phyloP scores from a whole-genome alignment of 2,113 vertebrate genomes.

The Antechinus stuartii region DNA sequence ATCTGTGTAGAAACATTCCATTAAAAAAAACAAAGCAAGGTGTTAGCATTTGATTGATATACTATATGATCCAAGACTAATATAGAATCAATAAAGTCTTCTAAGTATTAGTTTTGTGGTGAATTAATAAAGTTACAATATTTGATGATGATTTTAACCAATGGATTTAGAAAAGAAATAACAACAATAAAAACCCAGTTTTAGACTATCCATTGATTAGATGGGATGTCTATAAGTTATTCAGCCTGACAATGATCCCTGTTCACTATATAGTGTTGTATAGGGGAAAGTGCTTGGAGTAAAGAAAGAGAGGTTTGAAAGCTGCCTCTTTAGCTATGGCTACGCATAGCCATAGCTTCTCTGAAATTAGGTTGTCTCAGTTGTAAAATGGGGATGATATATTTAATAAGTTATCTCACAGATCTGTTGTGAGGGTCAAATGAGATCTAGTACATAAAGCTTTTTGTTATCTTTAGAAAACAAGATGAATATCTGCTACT shows the following conservation, averaged over 20 bases:
- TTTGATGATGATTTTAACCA: conserved; percentile 65
- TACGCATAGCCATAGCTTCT: neutral
- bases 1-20: neutral
- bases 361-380: neutral
- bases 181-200: neutral
- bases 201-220: neutral
- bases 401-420: neutral
- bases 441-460: neutral
- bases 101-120: conserved; percentile 60
- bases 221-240: neutral
- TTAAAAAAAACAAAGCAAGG: conserved; percentile 54
- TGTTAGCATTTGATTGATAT: conserved; percentile 44
- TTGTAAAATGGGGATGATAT: neutral
- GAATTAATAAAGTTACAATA: conserved; percentile 61
- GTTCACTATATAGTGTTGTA: neutral
- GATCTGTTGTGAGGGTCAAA: neutral
- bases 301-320: neutral
- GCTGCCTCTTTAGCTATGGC: neutral
- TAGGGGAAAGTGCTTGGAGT: neutral
- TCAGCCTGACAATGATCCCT: neutral
- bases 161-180: conserved; percentile 26
- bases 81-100: conserved; percentile 21
- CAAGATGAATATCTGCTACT: neutral
- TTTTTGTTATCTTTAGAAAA: neutral
- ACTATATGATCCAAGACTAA: conserved; percentile 55